phyloP scores from a whole-genome alignment of 2,797 vertebrate species.

The Sebastes vulpes region DNA sequence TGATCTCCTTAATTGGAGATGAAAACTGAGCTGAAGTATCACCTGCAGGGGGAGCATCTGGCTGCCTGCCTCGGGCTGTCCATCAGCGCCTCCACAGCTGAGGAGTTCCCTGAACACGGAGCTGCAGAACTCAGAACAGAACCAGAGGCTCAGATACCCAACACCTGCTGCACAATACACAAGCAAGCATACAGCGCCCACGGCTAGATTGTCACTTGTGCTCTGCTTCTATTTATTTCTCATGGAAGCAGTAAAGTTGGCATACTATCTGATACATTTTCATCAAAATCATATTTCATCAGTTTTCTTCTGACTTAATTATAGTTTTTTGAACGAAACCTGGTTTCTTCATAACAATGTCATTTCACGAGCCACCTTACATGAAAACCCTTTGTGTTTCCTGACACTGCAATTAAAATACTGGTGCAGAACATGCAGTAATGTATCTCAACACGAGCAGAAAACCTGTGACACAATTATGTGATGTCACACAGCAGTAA shows the following conservation, averaged over 20 bases:
- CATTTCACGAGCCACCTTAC: neutral
- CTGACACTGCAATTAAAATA: conserved; percentile 26
- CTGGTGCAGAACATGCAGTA: neutral
- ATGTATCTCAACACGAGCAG: neutral
- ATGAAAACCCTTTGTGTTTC: neutral
- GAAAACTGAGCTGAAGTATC: conserved; percentile 29
- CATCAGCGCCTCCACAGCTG: conserved; percentile 36
- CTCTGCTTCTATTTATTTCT: conserved; percentile 15
- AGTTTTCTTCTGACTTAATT: conserved; percentile 17
- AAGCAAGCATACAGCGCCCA: neutral
- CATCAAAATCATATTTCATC: neutral
- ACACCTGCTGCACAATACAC: conserved; percentile 51
- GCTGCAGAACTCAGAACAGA: conserved; percentile 20
- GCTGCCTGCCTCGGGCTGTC: conserved; percentile 31
- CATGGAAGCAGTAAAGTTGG: conserved; percentile 18
- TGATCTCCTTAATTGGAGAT: conserved; percentile 47
- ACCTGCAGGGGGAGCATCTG: conserved; percentile 66
- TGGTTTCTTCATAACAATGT: neutral
- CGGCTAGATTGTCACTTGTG: conserved; percentile 30
- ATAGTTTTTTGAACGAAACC: conserved; percentile 3
- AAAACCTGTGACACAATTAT: conserved; percentile 18
- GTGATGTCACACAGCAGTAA: neutral
- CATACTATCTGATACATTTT: conserved; percentile 10
- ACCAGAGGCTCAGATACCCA: conserved; percentile 10
- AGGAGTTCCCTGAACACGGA: conserved; percentile 25